Evolutionary conservation across 2,888 invertebrate species (phyloP).

Genomic region (Cheilosia variabilis): DNA sequence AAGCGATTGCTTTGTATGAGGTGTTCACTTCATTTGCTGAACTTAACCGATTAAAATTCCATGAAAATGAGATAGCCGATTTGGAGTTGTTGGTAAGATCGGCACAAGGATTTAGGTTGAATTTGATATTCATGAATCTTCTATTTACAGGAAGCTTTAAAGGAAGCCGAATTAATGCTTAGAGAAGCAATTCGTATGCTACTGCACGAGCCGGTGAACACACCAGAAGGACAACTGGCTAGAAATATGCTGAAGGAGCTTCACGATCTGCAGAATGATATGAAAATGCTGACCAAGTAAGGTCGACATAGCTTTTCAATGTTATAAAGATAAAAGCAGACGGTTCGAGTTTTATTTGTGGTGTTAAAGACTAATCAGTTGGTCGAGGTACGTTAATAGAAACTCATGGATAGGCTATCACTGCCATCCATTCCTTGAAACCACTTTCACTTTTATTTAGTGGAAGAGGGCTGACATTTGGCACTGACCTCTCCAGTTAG

Average conservation of each 20-base stretch:
- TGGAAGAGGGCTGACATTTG: too few relatives aligned
- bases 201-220: constrained; percentile 88
- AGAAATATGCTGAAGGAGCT: constrained; percentile 88
- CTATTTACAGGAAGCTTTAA: constrained; percentile 84
- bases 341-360: too few relatives aligned
- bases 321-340: not conserved
- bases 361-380: too few relatives aligned
- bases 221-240: constrained; percentile 89
- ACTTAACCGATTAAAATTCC: constrained; percentile 82
- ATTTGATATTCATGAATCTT: not conserved
- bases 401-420: too few relatives aligned
- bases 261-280: constrained; percentile 85
- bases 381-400: too few relatives aligned
- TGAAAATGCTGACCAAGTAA: constrained; percentile 78
- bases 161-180: constrained; percentile 86
- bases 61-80: constrained; percentile 78
- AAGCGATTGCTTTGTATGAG: constrained; percentile 90
- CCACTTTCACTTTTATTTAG: too few relatives aligned
- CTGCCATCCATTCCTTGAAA: too few relatives aligned
- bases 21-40: constrained; percentile 88
- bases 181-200: constrained; percentile 87
- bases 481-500: too few relatives aligned
- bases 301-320: not conserved
- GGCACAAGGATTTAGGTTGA: not conserved
- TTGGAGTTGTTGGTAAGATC: constrained; percentile 78